Base-by-base conservation (phyloP, 2,888 invertebrate species). In the Eupsilia transversa region DNA sequence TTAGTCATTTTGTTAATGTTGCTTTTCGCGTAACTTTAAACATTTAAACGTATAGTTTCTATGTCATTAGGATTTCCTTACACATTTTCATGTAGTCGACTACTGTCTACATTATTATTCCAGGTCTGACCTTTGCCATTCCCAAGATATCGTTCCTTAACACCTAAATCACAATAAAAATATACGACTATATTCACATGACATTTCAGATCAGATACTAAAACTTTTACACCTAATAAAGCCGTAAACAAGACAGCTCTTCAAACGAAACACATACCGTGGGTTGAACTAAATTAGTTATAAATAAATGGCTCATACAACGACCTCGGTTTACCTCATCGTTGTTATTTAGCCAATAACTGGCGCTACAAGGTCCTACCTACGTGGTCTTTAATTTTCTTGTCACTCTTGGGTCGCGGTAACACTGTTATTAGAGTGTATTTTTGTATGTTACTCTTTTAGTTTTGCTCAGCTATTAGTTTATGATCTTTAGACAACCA, bases 311-410 rank as follows among this genome's bases (percentile, higher is more conserved):
- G 60, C 43, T 74, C 38, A 52, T 54, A n/a, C 30, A 30, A 43
- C 12, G 52, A 20, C 33, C 23, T 68, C 23, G 12, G 49, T 83
- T 74, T 64, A 74, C 71, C 38, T 79, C 74, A 83, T 71, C 52
- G 35, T 54, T 79, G 52, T 79, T 82, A 74, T 79, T 83, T 65
- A 71, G 35, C 54, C 14, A 67, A 56, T 79, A 71, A 59, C 52
- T 60, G 60, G 49, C 20, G 66, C 33, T 65, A 54, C 38, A 59
- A 63, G 65, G 77, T 61, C 30, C 81, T 43, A 68, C 70, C 52
- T 57, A 83, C 74, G 61, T 67, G 43, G 2, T 70, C 74, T 78
- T 77, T 82, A 78, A 77, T 82, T 78, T 81, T 67, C 63, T 52
- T 74, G 82, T 73, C 78, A 73, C 60, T 77, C 68, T 57, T 49